Evolutionary conservation across 2,888 invertebrate species (phyloP).

Genomic region (Latrodectus elegans): DNA sequence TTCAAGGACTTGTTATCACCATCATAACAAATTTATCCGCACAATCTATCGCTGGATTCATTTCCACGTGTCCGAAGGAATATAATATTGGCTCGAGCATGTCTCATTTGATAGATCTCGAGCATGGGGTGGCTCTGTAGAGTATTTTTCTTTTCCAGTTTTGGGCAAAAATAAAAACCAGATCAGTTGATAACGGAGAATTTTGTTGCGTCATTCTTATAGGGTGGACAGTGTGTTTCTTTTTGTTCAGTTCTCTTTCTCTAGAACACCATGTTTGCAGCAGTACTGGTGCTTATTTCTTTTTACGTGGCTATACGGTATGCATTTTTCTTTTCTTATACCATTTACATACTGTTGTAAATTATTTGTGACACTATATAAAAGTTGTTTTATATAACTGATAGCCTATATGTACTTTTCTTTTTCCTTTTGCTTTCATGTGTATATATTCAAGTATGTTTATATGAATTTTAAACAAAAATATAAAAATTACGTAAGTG

Average conservation of each 20-base stretch:
- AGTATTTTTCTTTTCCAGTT: background rate
- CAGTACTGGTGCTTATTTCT: conserved; percentile 35
- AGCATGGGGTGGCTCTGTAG: background rate
- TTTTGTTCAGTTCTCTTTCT: background rate
- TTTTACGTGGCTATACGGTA: conserved; percentile 58
- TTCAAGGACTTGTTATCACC: background rate
- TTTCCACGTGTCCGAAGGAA: too few relatives aligned
- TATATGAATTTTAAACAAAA: too few relatives aligned
- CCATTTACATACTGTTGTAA: background rate
- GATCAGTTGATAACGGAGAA: background rate
- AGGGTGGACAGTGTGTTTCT: conserved; percentile 8
- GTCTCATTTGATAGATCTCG: background rate
- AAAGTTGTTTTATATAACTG: too few relatives aligned
- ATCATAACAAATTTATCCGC: background rate
- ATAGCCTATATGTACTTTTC: too few relatives aligned
- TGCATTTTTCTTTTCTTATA: conserved; percentile 8
- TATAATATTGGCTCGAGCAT: too few relatives aligned
- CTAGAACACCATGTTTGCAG: conserved; percentile 49
- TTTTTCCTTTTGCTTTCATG: too few relatives aligned
- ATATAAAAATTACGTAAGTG: too few relatives aligned
- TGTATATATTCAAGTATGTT: too few relatives aligned
- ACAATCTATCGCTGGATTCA: too few relatives aligned
- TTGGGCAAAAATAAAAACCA: background rate
- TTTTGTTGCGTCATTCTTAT: conserved; percentile 23
- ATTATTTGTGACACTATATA: background rate